Evolutionary conservation across 2,113 vertebrate genomes (phyloP), one percentile per base, ranked within the genome.

Genomic region (Melanotaenia duboulayi): DNA sequence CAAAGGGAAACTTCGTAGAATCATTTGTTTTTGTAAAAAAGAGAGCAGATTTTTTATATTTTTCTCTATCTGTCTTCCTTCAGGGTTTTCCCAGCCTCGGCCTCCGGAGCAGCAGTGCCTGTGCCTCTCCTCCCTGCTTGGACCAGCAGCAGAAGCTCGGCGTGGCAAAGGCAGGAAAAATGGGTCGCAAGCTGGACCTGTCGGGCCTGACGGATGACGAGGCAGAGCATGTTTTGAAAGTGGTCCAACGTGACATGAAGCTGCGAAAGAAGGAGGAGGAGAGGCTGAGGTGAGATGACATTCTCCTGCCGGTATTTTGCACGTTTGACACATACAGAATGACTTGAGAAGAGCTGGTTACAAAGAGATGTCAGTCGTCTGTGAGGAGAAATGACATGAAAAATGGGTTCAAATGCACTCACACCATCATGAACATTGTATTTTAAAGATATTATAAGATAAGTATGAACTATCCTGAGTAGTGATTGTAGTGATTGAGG

Each of bases 141-240:
- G 72, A 85, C 81, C 69, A 64, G 63, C 65, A 74, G 77, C 72
- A 64, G 62, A 39, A 28, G 62, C 57, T 75, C 64, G 52, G 54
- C 14, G 78, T 82, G 87, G 81, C 65, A 40, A 81, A 57, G 66
- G 70, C 64, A 52, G 70, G 65, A 85, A 87, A 40, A 64, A 99
- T 99, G 97, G 97, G 97, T 70, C 94, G 96, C 82, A 99, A 97
- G 92, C 93, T 99, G 87, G 97, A 99, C 88, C 95, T 99, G 87
- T 97, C 97, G 0, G 95, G 95, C 48, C 92, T 99, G 89, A 98
- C 96, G 0, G 96, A 97, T 1, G 94, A 95, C 39, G 97, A 99
- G 90, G 97, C 97, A 0, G 96, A 98, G 54, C 97, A 99, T 4
- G 95, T 99, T 65, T 93, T 99, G 68, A 96, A 96, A 86, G 97